A percentile compares a stretch with the other conserved stretches of the same genome.
These are phyloP conservation scores for Drosophila leonis DNA, from an alignment of 2,888 invertebrate genomes.

Conservation along the genomic window DNA sequence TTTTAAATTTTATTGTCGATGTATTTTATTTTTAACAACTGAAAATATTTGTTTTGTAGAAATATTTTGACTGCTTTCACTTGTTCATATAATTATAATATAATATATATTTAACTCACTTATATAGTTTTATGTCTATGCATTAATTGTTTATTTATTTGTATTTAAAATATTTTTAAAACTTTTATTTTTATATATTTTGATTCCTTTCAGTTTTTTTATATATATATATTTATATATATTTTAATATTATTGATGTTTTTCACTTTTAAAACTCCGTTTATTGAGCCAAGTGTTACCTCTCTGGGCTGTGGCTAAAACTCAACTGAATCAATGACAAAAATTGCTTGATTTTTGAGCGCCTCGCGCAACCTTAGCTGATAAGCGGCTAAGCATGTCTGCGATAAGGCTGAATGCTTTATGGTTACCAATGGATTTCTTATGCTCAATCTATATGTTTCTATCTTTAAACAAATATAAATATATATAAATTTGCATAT, in stretches of 20 bases:
- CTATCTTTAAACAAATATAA: not conserved
- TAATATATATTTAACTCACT: too few species aligned
- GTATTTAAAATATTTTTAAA: not conserved
- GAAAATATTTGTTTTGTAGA: too few species aligned
- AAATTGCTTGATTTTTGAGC: conserved; percentile 13
- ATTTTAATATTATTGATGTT: not conserved
- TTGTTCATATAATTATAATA: too few species aligned
- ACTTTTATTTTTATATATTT: not conserved
- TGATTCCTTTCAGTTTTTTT: too few species aligned
- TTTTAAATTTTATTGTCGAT: too few species aligned
- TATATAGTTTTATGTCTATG: too few species aligned
- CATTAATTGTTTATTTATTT: not conserved
- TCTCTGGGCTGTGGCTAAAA: conserved; percentile 25
- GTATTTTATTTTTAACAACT: too few species aligned
- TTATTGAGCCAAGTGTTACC: conserved; percentile 10
- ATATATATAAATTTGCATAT: not conserved
- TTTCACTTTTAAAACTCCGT: not conserved
- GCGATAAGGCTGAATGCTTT: conserved; percentile 40
- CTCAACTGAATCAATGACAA: conserved; percentile 37
- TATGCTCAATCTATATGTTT: conserved; percentile 18
- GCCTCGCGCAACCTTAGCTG: conserved; percentile 25
- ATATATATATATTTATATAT: not conserved
- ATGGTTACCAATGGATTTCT: conserved; percentile 18
- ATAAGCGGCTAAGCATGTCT: conserved; percentile 30
- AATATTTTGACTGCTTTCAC: too few species aligned